Evolutionary conservation across 23 tunicate species (phyloP), one percentile per base, ranked within the genome.

Genomic region (Halocynthia aurantium): DNA sequence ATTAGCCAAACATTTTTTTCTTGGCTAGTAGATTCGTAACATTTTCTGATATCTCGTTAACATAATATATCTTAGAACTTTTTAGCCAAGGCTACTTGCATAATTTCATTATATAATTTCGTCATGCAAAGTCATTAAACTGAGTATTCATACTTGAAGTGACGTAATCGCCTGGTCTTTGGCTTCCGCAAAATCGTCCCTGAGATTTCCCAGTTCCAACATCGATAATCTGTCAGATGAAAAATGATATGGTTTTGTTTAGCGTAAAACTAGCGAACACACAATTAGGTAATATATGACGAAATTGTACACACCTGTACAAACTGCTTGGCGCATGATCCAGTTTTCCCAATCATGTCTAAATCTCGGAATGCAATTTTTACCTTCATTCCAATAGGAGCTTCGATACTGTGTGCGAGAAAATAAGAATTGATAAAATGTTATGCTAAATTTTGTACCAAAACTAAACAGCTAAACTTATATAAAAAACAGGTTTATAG

Each of bases 311-410:
- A 15, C 17, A 72, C 76, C 76, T 72, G 76, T 13, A 72, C 76
- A 17, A 72, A 72, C 51, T 72, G 76, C 56, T 72, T 72, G 2
- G 76, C 76, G 76, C 76, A 72, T 15, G 76, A 72, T 72, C 76
- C 76, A 40, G 76, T 72, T 13, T 13, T 12, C 10, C 76, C 76
- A 50, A 72, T 22, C 84, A 89, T 65, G 73, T 80, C 50, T 44
- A 89, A 51, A 61, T 89, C 96, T 65, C 74, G 72, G 54, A 89
- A 89, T n/a, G 96, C 80, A 18, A 89, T 58, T 31, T 55, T 74
- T 22, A 89, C 96, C 52, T 77, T 67, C 85, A 81, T 84, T 8
- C 88, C 88, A 22, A 89, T 80, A 10, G 96, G 88, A 19, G 96
- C 96, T 80, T 89, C 88, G 8, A 89, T 7, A 57, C 96, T 89